Percentiles rank a stretch among this genome's conserved stretches.
Conservation (phyloP, 1,140 invertebrate genomes). For the Berghia stephanieae region DNA sequence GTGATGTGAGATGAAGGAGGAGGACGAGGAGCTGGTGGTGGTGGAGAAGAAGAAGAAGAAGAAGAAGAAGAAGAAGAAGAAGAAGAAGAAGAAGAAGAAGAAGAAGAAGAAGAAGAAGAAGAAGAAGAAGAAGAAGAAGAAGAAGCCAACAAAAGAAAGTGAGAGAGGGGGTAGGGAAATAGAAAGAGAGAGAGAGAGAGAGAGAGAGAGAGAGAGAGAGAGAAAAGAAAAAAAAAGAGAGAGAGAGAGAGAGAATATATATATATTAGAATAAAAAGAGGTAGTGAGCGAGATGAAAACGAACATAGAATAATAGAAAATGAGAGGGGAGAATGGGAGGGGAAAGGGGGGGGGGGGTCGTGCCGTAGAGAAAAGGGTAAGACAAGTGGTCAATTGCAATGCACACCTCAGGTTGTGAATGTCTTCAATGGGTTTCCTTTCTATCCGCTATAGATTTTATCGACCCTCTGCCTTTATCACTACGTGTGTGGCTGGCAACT, state of each 20-base stretch:
- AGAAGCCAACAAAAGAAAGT: neutral
- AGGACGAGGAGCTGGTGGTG: neutral
- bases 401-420: no score
- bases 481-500: no score
- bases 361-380: no score
- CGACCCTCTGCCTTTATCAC: no score
- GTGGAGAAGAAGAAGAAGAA: neutral
- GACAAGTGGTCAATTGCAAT: no score
- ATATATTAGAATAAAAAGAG: neutral
- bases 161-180: neutral
- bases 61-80: slow-evolving; percentile 15
- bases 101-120: neutral
- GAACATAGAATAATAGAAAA: neutral
- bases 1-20: neutral
- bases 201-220: neutral
- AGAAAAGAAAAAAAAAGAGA: neutral
- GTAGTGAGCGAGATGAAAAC: neutral
- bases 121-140: neutral
- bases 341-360: neutral
- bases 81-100: neutral
- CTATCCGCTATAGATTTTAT: no score
- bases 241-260: neutral
- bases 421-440: no score
- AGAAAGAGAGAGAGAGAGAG: neutral
- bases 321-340: neutral